These are phyloP conservation scores for Lysandra coridon DNA, from an alignment of 2,888 invertebrate genomes.

Conservation along the genomic window DNA sequence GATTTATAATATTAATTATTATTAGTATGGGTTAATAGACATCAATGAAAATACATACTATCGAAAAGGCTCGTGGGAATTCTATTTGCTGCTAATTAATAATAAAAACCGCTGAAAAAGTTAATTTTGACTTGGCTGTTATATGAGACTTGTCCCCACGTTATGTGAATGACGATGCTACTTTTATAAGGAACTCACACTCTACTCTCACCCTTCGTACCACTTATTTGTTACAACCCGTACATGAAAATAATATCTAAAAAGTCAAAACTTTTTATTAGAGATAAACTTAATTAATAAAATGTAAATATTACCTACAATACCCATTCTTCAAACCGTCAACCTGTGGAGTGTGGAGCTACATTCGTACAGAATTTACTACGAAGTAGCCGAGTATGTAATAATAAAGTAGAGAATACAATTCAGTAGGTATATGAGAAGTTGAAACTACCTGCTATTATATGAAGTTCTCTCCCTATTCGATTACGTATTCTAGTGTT, in stretches of 20 bases:
- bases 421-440: background rate
- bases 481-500: background rate
- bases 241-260: background rate
- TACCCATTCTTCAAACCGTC: background rate
- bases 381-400: background rate
- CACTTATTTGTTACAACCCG: too few relatives aligned
- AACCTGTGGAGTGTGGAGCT: background rate
- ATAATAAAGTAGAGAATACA: background rate
- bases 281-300: background rate
- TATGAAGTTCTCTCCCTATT: constrained; percentile 2
- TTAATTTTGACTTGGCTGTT: too few relatives aligned
- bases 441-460: constrained; percentile 9
- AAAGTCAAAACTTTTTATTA: background rate
- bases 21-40: background rate
- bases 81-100: too few relatives aligned
- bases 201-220: too few relatives aligned
- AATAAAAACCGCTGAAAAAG: too few relatives aligned
- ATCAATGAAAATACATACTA: too few relatives aligned
- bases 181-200: too few relatives aligned
- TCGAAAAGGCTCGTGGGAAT: too few relatives aligned
- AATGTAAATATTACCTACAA: background rate
- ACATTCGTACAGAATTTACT: background rate
- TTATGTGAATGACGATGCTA: too few relatives aligned
- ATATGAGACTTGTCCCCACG: too few relatives aligned
- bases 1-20: background rate